A percentile compares a stretch with the other conserved stretches of the same genome.
These are phyloP conservation scores for Leptopilina syphax DNA, from an alignment of 2,888 invertebrate species.

Conservation along the genomic window DNA sequence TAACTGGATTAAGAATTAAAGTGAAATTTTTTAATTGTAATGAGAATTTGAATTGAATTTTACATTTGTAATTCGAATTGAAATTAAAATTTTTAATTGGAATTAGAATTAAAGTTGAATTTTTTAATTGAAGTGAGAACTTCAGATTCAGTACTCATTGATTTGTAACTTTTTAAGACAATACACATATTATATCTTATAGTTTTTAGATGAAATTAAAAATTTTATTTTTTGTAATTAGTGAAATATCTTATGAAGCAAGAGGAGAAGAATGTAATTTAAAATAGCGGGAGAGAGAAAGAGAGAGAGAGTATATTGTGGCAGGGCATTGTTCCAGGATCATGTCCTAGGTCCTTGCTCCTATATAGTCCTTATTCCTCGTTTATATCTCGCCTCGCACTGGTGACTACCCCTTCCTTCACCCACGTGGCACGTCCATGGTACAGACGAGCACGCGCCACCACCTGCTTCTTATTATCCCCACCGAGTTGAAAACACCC, in stretches of 20 bases:
- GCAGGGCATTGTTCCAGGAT: slow-evolving; percentile 18
- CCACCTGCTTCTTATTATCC: slow-evolving; percentile 67
- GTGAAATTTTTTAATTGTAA: no score
- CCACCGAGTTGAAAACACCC: slow-evolving; percentile 53
- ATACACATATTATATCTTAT: no score
- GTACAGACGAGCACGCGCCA: slow-evolving; percentile 63
- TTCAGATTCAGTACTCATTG: no score
- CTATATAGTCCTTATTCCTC: slow-evolving; percentile 3
- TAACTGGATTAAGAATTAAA: no score
- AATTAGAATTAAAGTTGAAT: no score
- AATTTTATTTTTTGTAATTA: not conserved
- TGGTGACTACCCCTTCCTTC: slow-evolving; percentile 46
- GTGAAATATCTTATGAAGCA: not conserved
- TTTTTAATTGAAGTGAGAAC: no score
- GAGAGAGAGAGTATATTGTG: slow-evolving; percentile 19
- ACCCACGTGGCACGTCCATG: slow-evolving; percentile 54
- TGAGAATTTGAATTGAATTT: no score
- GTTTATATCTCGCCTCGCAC: slow-evolving; percentile 26
- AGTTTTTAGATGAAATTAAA: not conserved
- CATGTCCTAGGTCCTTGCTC: slow-evolving; percentile 26
- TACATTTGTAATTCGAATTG: no score
- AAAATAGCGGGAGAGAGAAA: not conserved
- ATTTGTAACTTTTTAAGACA: no score
- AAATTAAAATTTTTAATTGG: no score
- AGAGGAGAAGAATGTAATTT: slow-evolving; percentile 1